Conservation (phyloP, 2,888 invertebrate species). For the Phanerotoma sp. region DNA sequence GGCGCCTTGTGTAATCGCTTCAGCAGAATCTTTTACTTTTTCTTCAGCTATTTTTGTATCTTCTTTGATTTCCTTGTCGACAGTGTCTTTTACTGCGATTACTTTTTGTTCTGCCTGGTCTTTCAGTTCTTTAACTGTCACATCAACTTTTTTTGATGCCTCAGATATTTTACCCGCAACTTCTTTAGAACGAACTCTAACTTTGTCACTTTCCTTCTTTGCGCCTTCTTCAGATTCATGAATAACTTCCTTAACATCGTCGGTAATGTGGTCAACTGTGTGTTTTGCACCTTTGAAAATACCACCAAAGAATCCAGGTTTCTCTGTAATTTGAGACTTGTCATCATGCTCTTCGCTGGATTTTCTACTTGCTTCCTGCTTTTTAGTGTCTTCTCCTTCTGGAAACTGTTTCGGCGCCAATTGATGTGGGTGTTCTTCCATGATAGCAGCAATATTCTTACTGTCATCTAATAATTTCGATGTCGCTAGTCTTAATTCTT, state of each 20-base stretch:
- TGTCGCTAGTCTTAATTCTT: slow-evolving; percentile 39
- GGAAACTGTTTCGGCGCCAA: slow-evolving; percentile 24
- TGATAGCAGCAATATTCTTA: slow-evolving; percentile 35
- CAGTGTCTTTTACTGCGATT: slow-evolving; percentile 45
- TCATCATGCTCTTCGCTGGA: slow-evolving; percentile 19
- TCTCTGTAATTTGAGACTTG: slow-evolving; percentile 37
- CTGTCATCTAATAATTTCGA: slow-evolving; percentile 49
- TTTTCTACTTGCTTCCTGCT: slow-evolving; percentile 10
- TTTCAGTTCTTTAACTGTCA: slow-evolving; percentile 26
- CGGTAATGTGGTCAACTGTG: slow-evolving; percentile 33
- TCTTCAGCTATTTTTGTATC: too few species aligned
- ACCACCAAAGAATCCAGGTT: slow-evolving; percentile 38
- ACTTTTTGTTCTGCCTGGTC: slow-evolving; percentile 42
- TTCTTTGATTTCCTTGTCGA: slow-evolving; percentile 28
- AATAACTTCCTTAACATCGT: slow-evolving; percentile 32
- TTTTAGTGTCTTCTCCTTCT: slow-evolving; percentile 4
- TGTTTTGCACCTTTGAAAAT: slow-evolving; percentile 43
- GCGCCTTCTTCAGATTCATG: slow-evolving; percentile 34
- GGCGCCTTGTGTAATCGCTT: slow-evolving; percentile 23
- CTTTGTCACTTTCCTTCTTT: slow-evolving; percentile 16
- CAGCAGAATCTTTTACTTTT: background rate
- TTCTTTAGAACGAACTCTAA: slow-evolving; percentile 28
- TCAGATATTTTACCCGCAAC: too few species aligned
- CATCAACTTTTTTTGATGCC: too few species aligned
- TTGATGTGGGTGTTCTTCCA: slow-evolving; percentile 38